Base-by-base conservation (phyloP, 1,140 invertebrate genomes). In the Grapholita molesta region DNA sequence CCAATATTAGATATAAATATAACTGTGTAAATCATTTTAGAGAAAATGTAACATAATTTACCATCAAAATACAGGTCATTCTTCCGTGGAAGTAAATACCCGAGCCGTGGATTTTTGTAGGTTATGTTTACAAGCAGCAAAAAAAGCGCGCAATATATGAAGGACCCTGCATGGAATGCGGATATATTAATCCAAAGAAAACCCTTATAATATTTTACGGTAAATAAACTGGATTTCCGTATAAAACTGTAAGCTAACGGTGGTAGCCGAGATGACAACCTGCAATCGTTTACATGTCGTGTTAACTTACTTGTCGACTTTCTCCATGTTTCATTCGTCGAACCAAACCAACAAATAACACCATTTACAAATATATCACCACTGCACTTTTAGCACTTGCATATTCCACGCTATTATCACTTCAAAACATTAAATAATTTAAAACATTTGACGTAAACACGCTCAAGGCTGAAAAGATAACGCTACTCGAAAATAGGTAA, bases 401-500 rank as follows among this genome's bases (percentile, higher is more conserved):
- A 52, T 32, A 71, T 73, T 35, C 57, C 64, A 73, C 77, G 80
- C 73, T 70, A 23, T 71, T 68, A 77, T 68, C 73, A 83, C 74
- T 78, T 76, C 48, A 70, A 61, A 67, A 66, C 72, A 80, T 73
- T 75, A 79, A 82, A 85, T 78, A 78, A 70, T 78, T 76, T 72
- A 78, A 84, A 85, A 84, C 79, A 82, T 83, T 82, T 78, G 79
- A 86, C 82, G 84, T 89, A 89, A 89, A 88, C 88, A 90, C 80
- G 82, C 84, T 84, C 81, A 78, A 64, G 64, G 70, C 68, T 55
- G 71, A 70, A 70, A 73, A 33, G 32, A 65, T 66, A 72, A 71
- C 66, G 73, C 24, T 52, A 52, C 53, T 21, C 33, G 15, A 69
- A 64, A 75, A 64, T 64, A 64, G 67, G n/a, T 64, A 55, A 67